These are phyloP conservation scores for Spongilla lacustris DNA, from an alignment of 37 sponge, comb jelly and placozoan genomes.

Conservation along the genomic window DNA sequence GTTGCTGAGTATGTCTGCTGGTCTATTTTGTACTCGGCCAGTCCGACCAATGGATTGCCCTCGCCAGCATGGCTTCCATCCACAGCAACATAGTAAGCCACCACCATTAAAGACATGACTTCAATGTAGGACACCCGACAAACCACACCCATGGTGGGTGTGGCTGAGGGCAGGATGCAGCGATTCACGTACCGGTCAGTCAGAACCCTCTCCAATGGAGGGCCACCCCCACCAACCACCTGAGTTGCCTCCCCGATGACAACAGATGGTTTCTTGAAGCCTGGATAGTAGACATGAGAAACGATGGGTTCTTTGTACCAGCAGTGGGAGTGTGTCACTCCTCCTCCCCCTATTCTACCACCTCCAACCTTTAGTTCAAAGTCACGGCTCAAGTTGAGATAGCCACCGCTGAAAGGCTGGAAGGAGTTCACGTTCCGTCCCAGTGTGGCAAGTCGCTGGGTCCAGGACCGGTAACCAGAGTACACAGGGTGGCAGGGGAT, in stretches of 20 bases:
- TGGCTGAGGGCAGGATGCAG: slow-evolving; percentile 35
- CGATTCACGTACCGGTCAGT: neutral
- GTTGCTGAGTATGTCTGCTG: slow-evolving; percentile 7
- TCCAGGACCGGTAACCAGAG: slow-evolving; percentile 7
- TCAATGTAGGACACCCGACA: neutral
- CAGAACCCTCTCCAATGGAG: neutral
- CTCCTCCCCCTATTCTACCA: neutral
- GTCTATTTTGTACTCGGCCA: slow-evolving; percentile 39
- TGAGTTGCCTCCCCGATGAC: neutral
- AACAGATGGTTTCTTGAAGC: slow-evolving; percentile 14
- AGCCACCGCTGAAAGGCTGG: slow-evolving; percentile 7
- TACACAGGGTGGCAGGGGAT: neutral
- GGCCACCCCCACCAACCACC: neutral
- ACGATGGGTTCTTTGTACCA: slow-evolving; percentile 42
- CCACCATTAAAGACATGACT: slow-evolving; percentile 29
- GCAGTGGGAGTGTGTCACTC: neutral
- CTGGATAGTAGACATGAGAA: slow-evolving; percentile 10
- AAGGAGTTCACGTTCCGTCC: slow-evolving; percentile 2
- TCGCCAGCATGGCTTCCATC: neutral
- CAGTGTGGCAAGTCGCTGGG: neutral
- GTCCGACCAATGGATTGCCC: neutral
- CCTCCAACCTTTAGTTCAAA: neutral
- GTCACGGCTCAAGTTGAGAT: slow-evolving; percentile 9
- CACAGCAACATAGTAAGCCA: slow-evolving; percentile 34
- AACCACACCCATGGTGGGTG: neutral